Evolutionary conservation across 1,140 invertebrate species (phyloP).

Genomic region (Carposina sasakii): DNA sequence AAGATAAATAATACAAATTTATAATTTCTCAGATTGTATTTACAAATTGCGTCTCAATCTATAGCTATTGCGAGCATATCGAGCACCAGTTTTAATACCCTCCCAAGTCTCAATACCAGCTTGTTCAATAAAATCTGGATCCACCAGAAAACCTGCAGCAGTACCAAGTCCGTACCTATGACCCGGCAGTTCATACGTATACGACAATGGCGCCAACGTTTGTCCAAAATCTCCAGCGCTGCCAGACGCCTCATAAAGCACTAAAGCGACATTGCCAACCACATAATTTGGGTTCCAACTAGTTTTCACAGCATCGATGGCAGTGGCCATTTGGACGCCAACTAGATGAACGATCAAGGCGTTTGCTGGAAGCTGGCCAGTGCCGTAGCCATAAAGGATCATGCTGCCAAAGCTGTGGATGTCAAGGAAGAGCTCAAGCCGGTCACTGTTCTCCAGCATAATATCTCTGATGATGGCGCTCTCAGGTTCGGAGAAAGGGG

Average conservation of each 20-base stretch:
- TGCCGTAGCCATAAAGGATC: slow-evolving; percentile 69
- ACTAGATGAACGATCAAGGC: slow-evolving; percentile 28
- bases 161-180: slow-evolving; percentile 13
- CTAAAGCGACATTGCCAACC: slow-evolving; percentile 31
- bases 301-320: slow-evolving; percentile 39
- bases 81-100: slow-evolving; percentile 42
- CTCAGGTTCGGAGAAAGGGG: slow-evolving; percentile 80
- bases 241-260: slow-evolving; percentile 26
- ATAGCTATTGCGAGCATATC: slow-evolving; percentile 17
- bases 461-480: slow-evolving; percentile 69
- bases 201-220: slow-evolving; percentile 16
- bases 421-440: slow-evolving; percentile 72
- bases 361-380: slow-evolving; percentile 31
- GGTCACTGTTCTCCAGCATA: slow-evolving; percentile 49
- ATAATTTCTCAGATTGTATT: too few relatives aligned
- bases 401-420: slow-evolving; percentile 80
- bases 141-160: slow-evolving; percentile 35
- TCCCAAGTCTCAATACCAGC: slow-evolving; percentile 51
- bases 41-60: not conserved
- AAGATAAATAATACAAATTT: too few relatives aligned
- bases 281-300: slow-evolving; percentile 30
- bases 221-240: slow-evolving; percentile 30
- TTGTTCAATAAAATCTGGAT: slow-evolving; percentile 44
- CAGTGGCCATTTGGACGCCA: slow-evolving; percentile 36
- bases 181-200: slow-evolving; percentile 69